Percentiles rank a stretch among this genome's conserved stretches.
Conservation (phyloP, 2,888 invertebrate species). For the Drosophila yooni region DNA sequence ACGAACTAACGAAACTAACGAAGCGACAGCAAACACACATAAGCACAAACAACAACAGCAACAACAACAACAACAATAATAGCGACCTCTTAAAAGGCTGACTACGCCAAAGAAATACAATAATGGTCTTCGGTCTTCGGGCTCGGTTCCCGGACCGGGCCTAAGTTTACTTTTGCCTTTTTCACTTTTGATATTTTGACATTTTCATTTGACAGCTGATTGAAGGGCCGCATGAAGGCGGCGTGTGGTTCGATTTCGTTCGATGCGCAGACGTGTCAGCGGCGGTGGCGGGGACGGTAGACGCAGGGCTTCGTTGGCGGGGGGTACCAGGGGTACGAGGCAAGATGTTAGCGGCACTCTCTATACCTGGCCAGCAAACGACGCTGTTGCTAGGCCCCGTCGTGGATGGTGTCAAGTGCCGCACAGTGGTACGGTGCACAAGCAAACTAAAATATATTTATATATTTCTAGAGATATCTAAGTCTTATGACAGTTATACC, state of each 20-base stretch:
- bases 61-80: slow-evolving; percentile 27
- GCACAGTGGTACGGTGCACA: slow-evolving; percentile 53
- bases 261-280: slow-evolving; percentile 48
- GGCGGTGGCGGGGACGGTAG: neutral
- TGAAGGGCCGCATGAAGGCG: slow-evolving; percentile 70
- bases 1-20: slow-evolving; percentile 76
- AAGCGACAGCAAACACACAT: slow-evolving; percentile 50
- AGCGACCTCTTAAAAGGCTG: slow-evolving; percentile 78
- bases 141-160: slow-evolving; percentile 57
- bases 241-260: slow-evolving; percentile 71
- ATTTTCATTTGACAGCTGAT: slow-evolving; percentile 82
- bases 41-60: slow-evolving; percentile 48
- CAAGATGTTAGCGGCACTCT: slow-evolving; percentile 35
- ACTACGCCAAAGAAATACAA: slow-evolving; percentile 65
- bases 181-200: slow-evolving; percentile 81
- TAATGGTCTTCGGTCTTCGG: slow-evolving; percentile 61
- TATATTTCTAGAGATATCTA: neutral
- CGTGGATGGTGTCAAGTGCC: slow-evolving; percentile 64
- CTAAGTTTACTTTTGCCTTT: slow-evolving; percentile 81
- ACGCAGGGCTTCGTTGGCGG: neutral
- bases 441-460: neutral
- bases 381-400: slow-evolving; percentile 51
- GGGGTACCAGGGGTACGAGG: slow-evolving; percentile 8
- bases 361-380: neutral
- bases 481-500: neutral